Evolutionary conservation across 2,888 invertebrate genomes (phyloP), one percentile per base, ranked within the genome.

Genomic region (Pristionchus arcanus): DNA sequence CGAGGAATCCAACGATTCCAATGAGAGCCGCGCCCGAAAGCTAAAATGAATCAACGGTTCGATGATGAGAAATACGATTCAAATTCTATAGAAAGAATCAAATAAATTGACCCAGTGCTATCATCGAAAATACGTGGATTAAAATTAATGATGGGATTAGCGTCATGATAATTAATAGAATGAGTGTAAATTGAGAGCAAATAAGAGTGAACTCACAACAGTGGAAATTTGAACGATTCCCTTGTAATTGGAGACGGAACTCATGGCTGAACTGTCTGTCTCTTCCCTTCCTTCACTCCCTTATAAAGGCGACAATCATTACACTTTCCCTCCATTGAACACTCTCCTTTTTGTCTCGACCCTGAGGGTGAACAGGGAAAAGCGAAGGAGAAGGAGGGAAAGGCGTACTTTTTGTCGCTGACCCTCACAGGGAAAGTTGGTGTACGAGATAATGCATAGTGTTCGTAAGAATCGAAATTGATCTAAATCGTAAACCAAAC

Each of bases 1-100:
- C 87, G 53, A 87, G 66, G 87, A 86, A 86, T 28, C 25, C 66
- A 49, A 87, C 68, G 49, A 87, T 71, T 21, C 87, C 87, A 21
- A 71, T 31, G 28, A 87, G 71, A 31, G 87, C 49, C 28, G 53
- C 49, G 19, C 87, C 87, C 68, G 87, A 87, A 15, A 53, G 31
- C 87, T 87, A 53, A 42, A 37, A 74, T 11, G 68, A 68, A 9
- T 34, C 4, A 9, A 66, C 37, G 16, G 71, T n/a, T n/a, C n/a
- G n/a, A n/a, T n/a, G n/a, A n/a, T n/a, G n/a, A n/a, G n/a, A n/a
- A n/a, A n/a, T n/a, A n/a, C n/a, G n/a, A n/a, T n/a, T n/a, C n/a
- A n/a, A n/a, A n/a, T n/a, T n/a, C n/a, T n/a, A n/a, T n/a, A n/a
- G n/a, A n/a, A n/a, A n/a, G n/a, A n/a, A n/a, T n/a, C n/a, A n/a